phyloP scores from a whole-genome alignment of 2,888 invertebrate genomes.

The Acleris holmiana region DNA sequence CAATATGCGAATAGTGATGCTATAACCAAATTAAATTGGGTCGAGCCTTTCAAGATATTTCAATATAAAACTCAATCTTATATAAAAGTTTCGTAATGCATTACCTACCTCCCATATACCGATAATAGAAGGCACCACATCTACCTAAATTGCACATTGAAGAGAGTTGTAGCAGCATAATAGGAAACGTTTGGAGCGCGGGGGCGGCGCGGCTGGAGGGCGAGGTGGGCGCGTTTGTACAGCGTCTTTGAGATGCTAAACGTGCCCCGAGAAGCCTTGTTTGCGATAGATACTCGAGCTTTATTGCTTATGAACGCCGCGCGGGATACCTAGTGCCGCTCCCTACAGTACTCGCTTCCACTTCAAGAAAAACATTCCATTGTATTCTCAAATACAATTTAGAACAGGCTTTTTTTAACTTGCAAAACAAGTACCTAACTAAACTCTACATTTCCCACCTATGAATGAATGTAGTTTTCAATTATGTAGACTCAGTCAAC shows the following conservation, averaged over 20 bases:
- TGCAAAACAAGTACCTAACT: background rate
- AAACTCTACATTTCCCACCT: background rate
- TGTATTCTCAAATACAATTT: slow-evolving; percentile 33
- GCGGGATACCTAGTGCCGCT: slow-evolving; percentile 57
- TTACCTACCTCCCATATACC: background rate
- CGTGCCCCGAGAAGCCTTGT: slow-evolving; percentile 60
- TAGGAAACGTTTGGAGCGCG: slow-evolving; percentile 41
- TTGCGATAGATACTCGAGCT: slow-evolving; percentile 55
- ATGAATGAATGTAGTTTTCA: slow-evolving; percentile 5
- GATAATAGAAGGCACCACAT: background rate
- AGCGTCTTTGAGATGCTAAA: slow-evolving; percentile 66
- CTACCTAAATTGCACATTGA: slow-evolving; percentile 1
- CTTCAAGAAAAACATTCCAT: slow-evolving; percentile 39
- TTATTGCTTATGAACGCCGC: slow-evolving; percentile 62
- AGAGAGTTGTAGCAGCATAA: slow-evolving; percentile 25
- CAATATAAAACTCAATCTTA: too few relatives aligned
- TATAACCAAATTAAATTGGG: background rate
- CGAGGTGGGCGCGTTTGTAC: slow-evolving; percentile 42
- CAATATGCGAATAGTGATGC: background rate
- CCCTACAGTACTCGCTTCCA: slow-evolving; percentile 44
- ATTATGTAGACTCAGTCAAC: slow-evolving; percentile 12
- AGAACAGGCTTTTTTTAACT: background rate
- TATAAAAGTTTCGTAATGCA: too few relatives aligned
- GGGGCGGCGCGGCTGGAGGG: slow-evolving; percentile 35
- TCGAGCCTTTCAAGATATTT: background rate